Conservation (phyloP, 2,797 vertebrate species). For the Arremon brunneinucha region DNA sequence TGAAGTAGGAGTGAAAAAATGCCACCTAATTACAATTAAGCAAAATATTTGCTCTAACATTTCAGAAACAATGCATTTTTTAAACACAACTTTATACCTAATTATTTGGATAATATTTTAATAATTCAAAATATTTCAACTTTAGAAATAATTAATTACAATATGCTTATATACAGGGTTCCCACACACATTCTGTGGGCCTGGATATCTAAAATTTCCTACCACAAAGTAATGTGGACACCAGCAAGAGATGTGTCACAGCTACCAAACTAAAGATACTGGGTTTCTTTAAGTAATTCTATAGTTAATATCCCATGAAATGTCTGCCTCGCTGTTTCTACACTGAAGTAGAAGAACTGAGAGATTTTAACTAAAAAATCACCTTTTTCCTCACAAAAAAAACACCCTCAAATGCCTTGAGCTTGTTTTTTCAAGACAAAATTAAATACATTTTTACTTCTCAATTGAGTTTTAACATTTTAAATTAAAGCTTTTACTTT, state of each 20-base stretch:
- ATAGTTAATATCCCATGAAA: not conserved
- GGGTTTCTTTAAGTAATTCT: not conserved
- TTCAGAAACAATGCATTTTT: not conserved
- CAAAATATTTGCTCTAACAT: not conserved
- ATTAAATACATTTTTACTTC: not conserved
- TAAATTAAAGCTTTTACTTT: not conserved
- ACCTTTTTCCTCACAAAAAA: not conserved
- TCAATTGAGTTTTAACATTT: not conserved
- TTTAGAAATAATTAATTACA: not conserved
- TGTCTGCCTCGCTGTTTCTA: not conserved
- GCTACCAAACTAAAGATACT: not conserved
- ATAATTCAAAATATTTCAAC: not conserved
- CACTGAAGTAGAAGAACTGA: not conserved
- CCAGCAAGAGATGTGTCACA: not conserved
- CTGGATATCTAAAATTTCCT: not conserved
- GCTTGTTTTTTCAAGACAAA: not conserved
- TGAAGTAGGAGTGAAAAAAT: not conserved
- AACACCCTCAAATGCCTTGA: fast-evolving
- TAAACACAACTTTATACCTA: not conserved
- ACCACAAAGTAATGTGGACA: not conserved
- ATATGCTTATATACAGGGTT: not conserved
- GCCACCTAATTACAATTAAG: not conserved
- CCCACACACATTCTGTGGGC: not conserved
- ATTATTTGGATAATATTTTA: not conserved
- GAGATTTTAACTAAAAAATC: not conserved